Evolutionary conservation across 1,140 invertebrate species (phyloP).

Genomic region (Trinorchestia longiramus): DNA sequence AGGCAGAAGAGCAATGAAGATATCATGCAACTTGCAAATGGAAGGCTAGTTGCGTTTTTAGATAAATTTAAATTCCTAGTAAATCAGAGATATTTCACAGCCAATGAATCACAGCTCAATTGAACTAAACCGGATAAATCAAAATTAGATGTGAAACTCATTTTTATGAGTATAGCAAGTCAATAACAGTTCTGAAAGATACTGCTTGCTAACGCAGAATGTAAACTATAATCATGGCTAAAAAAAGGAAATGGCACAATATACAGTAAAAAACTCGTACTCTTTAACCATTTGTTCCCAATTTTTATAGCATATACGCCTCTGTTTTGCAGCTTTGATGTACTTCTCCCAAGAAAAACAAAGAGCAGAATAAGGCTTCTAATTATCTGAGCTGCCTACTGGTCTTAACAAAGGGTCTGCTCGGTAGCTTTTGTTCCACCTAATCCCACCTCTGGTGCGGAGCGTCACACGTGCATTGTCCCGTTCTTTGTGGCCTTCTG

Average conservation of each 20-base stretch:
- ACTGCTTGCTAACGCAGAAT: background rate
- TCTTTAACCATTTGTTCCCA: background rate
- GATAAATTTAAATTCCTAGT: background rate
- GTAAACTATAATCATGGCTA: background rate
- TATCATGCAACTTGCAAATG: background rate
- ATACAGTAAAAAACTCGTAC: background rate
- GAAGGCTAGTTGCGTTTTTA: background rate
- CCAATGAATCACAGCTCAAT: background rate
- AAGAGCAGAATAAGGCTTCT: background rate
- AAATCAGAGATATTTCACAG: background rate
- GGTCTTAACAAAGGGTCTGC: background rate
- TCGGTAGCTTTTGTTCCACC: background rate
- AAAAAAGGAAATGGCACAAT: background rate
- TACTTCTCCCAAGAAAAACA: background rate
- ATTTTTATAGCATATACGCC: background rate
- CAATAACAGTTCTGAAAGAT: background rate
- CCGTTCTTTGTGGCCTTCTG: background rate
- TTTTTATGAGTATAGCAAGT: background rate
- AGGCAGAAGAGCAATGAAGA: background rate
- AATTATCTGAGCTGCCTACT: background rate
- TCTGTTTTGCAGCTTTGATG: background rate
- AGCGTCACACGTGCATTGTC: constrained; percentile 5
- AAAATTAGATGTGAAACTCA: background rate
- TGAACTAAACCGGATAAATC: background rate
- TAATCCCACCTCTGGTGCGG: background rate